A percentile compares a stretch with the other conserved stretches of the same genome.
Conservation (phyloP, 2,888 invertebrate species). For the Ferdinandea cuprea region DNA sequence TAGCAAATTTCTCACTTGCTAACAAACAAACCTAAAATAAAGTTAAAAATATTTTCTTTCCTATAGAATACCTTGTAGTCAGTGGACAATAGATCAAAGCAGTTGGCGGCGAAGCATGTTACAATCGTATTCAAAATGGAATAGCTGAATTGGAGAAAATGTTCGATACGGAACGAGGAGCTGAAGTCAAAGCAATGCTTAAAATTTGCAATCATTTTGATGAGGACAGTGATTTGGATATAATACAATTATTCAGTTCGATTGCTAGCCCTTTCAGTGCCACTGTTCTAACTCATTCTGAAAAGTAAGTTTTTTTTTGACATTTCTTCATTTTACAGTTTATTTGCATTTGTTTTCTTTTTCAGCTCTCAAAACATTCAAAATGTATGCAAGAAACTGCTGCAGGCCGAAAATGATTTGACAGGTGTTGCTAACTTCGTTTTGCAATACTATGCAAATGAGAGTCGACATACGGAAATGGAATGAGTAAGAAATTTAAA, state of each 20-base stretch:
- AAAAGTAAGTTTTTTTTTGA: conserved; percentile 75
- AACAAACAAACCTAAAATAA: no score
- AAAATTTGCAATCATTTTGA: conserved; percentile 80
- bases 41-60: neutral
- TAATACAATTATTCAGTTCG: conserved; percentile 79
- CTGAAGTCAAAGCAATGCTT: conserved; percentile 79
- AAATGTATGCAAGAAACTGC: conserved; percentile 75
- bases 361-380: conserved; percentile 76
- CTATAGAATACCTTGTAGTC: conserved; percentile 80
- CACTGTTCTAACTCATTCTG: conserved; percentile 79
- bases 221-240: conserved; percentile 78
- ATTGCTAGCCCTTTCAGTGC: conserved; percentile 79
- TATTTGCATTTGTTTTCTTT: neutral
- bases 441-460: conserved; percentile 65
- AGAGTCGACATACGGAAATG: no score
- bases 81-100: conserved; percentile 78
- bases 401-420: conserved; percentile 77
- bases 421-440: conserved; percentile 77
- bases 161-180: conserved; percentile 77
- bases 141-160: conserved; percentile 79
- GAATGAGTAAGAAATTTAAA: no score
- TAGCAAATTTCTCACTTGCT: no score
- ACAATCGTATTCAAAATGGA: conserved; percentile 80
- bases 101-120: conserved; percentile 80
- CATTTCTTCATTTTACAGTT: neutral